These are phyloP conservation scores for Sebastes reedi DNA, from an alignment of 2,797 vertebrate species.

Conservation along the genomic window DNA sequence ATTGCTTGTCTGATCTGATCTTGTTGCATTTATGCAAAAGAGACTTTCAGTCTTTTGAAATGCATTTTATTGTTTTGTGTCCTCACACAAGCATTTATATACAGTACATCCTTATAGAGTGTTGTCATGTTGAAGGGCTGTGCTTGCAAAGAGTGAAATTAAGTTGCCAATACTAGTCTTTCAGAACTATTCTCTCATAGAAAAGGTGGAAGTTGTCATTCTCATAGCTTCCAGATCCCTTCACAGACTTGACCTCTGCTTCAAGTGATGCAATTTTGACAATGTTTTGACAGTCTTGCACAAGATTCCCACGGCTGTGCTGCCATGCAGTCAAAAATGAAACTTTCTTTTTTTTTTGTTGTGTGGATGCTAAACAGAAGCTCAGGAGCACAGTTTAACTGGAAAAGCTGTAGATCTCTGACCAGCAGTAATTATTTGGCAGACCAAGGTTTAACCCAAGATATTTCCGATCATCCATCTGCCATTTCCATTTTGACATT, in stretches of 20 bases:
- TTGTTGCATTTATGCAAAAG: neutral
- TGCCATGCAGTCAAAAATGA: neutral
- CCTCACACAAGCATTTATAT: neutral
- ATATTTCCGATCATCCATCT: constrained; percentile 4
- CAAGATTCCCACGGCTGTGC: neutral
- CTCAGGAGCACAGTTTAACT: neutral
- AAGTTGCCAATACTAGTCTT: neutral
- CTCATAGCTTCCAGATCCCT: neutral
- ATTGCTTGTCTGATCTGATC: neutral
- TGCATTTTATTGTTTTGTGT: neutral
- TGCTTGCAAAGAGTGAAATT: neutral
- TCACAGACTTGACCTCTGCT: neutral
- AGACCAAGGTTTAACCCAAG: neutral
- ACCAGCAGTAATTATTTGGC: neutral
- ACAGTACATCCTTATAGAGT: neutral
- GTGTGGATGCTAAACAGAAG: neutral
- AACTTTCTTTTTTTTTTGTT: neutral
- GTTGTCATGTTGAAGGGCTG: neutral
- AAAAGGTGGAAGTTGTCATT: neutral
- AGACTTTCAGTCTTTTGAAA: neutral
- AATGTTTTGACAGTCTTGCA: neutral
- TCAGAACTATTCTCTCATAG: neutral
- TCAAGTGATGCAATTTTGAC: neutral
- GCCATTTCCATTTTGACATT: constrained; percentile 13
- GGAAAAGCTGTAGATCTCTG: neutral